Evolutionary conservation across 2,888 invertebrate genomes (phyloP), one percentile per base, ranked within the genome.

Genomic region (Lymantria monacha): DNA sequence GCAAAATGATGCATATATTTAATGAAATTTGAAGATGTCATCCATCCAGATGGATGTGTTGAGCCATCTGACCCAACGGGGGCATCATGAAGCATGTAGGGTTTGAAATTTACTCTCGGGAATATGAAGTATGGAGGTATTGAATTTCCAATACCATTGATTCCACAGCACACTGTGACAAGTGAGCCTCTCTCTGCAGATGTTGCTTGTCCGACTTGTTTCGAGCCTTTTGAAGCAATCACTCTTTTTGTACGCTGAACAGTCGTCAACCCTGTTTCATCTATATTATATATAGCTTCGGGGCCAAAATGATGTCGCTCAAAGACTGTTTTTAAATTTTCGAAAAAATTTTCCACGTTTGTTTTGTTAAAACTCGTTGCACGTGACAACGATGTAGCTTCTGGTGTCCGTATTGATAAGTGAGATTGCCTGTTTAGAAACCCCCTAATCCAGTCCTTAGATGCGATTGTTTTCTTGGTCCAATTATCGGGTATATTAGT

Each of bases 161-260:
- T 50, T 48, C 50, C 55, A 44, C 53, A 55, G 49, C 57, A 55
- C 0, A 55, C 41, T 22, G 30, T 30, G 59, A 60, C 55, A 22
- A 59, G 49, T 22, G 53, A 13, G 22, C 61, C 66, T 57, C 67
- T 61, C 11, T 46, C 67, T 48, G 61, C 63, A 43, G 63, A 67
- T 41, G 67, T 67, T 63, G 44, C 59, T 60, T 63, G 59, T 41
- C 66, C 64, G 53, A 65, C 57, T 61, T 63, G 61, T 43, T 65
- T 63, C 0, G 57, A 33, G 56, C 63, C 62, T 59, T 48, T 64
- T 30, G 30, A 30, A 30, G 67, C 63, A 57, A 66, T 58, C 55
- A 65, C 58, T 15, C 57, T n/a, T n/a, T 57, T 30, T 66, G 61
- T 10, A 59, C 53, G 10, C 38, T 22, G 30, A 30, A 30, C 30